Percentiles rank a stretch among this genome's conserved stretches.
These are phyloP conservation scores for Synanthedon vespiformis DNA, from an alignment of 2,888 invertebrate genomes.

Conservation along the genomic window DNA sequence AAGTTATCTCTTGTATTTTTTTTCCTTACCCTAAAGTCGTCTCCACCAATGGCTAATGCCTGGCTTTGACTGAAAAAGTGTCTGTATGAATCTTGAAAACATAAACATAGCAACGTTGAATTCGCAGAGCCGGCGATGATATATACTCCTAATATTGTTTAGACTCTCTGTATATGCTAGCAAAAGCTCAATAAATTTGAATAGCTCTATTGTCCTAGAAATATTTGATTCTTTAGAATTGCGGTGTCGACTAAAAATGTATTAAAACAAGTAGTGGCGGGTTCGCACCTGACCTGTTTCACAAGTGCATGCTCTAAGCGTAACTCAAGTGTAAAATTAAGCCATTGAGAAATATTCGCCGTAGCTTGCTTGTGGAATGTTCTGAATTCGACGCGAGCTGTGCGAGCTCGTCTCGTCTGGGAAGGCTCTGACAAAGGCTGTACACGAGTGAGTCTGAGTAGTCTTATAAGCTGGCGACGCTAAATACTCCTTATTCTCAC, in stretches of 20 bases:
- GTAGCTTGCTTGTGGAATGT: constrained; percentile 17
- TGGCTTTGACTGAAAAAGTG: too few relatives aligned
- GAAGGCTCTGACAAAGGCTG: constrained; percentile 17
- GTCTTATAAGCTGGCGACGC: background rate
- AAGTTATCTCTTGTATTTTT: too few relatives aligned
- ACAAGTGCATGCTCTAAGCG: constrained; percentile 4
- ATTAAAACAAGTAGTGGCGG: background rate
- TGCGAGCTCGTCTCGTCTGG: constrained; percentile 9
- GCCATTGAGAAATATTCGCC: constrained; percentile 25
- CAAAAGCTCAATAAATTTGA: too few relatives aligned
- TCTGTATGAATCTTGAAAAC: too few relatives aligned
- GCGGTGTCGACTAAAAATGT: background rate
- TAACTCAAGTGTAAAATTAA: constrained; percentile 36
- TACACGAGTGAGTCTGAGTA: constrained; percentile 5
- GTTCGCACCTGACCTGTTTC: background rate
- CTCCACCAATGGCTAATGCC: too few relatives aligned
- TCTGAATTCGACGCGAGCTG: constrained; percentile 20
- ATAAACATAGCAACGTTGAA: too few relatives aligned
- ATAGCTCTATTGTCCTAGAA: too few relatives aligned
- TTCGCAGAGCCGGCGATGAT: too few relatives aligned
- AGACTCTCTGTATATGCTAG: too few relatives aligned
- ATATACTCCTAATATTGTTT: too few relatives aligned
- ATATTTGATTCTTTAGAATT: too few relatives aligned
- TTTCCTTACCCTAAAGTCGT: too few relatives aligned
- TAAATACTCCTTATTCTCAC: background rate